Evolutionary conservation across 2,113 vertebrate species (phyloP).

Genomic region (Trichomycterus rosablanca): DNA sequence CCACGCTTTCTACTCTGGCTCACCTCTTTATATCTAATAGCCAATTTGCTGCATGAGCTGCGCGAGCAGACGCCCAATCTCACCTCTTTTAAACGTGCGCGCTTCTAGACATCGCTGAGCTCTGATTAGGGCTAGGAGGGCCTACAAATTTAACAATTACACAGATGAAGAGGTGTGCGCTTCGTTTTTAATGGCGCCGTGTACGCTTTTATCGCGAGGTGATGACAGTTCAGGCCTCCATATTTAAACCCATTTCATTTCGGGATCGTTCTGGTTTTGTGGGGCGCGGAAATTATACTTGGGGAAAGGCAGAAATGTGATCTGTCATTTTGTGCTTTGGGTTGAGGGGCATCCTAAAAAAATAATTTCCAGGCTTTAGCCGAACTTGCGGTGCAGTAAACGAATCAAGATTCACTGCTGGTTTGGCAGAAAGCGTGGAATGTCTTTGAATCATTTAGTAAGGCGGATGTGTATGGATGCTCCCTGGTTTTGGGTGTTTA

Average conservation of each 20-base stretch:
- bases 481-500: conserved; percentile 42
- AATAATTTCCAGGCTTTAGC: conserved; percentile 38
- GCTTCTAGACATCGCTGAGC: conserved; percentile 35
- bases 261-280: not conserved
- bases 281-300: not conserved
- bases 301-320: not conserved
- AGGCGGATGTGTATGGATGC: conserved; percentile 27
- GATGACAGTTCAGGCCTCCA: not conserved
- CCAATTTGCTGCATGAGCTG: conserved; percentile 48
- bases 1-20: conserved; percentile 23
- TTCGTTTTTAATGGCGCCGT: conserved; percentile 3
- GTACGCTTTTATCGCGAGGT: conserved; percentile 15
- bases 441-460: conserved; percentile 40
- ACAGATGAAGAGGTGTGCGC: conserved; percentile 29
- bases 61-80: conserved; percentile 38
- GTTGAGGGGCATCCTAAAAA: conserved; percentile 19
- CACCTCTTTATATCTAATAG: conserved; percentile 47
- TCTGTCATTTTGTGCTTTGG: not conserved
- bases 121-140: conserved; percentile 42
- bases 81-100: conserved; percentile 20
- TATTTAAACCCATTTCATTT: not conserved
- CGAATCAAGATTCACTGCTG: conserved; percentile 36
- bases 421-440: conserved; percentile 19
- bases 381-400: conserved; percentile 21
- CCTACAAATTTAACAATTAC: conserved; percentile 38